A percentile compares a stretch with the other conserved stretches of the same genome.
phyloP scores from a whole-genome alignment of 2,888 invertebrate species.

The Drosophila affinis region DNA sequence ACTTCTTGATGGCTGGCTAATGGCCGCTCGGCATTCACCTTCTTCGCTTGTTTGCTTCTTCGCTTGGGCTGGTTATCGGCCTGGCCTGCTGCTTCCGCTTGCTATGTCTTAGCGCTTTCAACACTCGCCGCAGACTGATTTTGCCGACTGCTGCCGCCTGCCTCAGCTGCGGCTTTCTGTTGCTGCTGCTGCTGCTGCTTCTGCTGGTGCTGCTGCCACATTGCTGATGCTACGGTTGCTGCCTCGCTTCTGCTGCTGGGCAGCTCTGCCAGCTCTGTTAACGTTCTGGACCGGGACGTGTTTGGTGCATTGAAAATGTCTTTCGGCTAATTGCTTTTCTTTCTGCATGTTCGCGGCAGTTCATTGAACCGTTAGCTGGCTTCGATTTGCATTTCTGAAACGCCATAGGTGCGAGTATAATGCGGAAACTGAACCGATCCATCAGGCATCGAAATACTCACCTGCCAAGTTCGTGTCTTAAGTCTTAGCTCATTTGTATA shows the following conservation, averaged over 20 bases:
- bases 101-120: slow-evolving; percentile 77
- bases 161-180: slow-evolving; percentile 23
- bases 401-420: slow-evolving; percentile 45
- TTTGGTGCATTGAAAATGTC: slow-evolving; percentile 49
- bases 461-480: slow-evolving; percentile 65
- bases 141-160: slow-evolving; percentile 24
- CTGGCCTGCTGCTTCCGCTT: slow-evolving; percentile 30
- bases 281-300: slow-evolving; percentile 59
- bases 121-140: slow-evolving; percentile 80
- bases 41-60: slow-evolving; percentile 18
- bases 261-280: slow-evolving; percentile 11
- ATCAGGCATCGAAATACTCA: slow-evolving; percentile 19
- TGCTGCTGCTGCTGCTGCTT: slow-evolving; percentile 13
- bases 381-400: slow-evolving; percentile 44
- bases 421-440: slow-evolving; percentile 51
- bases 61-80: background rate
- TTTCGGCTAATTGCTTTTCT: slow-evolving; percentile 65
- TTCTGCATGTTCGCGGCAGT: slow-evolving; percentile 47
- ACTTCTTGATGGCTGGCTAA: slow-evolving; percentile 31
- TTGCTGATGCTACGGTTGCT: slow-evolving; percentile 12
- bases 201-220: slow-evolving; percentile 3
- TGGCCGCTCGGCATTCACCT: slow-evolving; percentile 19
- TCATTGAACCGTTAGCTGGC: slow-evolving; percentile 64
- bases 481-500: slow-evolving; percentile 68
- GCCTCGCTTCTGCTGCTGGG: slow-evolving; percentile 7